Percentiles rank a stretch among this genome's conserved stretches.
These are phyloP conservation scores for Cheilosia variabilis DNA, from an alignment of 2,888 invertebrate species.

Conservation along the genomic window DNA sequence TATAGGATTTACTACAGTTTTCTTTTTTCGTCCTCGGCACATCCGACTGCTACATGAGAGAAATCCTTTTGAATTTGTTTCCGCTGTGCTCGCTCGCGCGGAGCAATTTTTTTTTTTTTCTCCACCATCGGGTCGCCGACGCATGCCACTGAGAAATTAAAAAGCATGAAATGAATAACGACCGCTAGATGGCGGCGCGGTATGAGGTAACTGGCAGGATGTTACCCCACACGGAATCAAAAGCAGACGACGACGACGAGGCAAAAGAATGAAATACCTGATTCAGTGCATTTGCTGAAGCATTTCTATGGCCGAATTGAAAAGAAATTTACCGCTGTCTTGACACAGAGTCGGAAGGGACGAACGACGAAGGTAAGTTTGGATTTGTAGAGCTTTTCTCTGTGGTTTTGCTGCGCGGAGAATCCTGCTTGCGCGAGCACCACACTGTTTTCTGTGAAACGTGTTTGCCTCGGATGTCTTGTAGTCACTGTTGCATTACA, in stretches of 20 bases:
- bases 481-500: constrained; percentile 41
- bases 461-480: constrained; percentile 44
- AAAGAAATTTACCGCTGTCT: constrained; percentile 66
- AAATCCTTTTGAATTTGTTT: constrained; percentile 60
- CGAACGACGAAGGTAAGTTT: constrained; percentile 11
- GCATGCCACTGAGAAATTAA: constrained; percentile 73
- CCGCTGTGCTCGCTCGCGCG: constrained; percentile 65
- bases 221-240: constrained; percentile 52
- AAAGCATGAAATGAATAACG: constrained; percentile 74
- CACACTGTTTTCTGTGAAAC: constrained; percentile 44
- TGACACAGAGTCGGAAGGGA: constrained; percentile 1
- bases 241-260: constrained; percentile 13
- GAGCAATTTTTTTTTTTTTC: constrained; percentile 49
- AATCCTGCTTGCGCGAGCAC: constrained; percentile 51
- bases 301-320: constrained; percentile 68
- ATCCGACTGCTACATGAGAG: constrained; percentile 31
- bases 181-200: constrained; percentile 24
- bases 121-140: constrained; percentile 62
- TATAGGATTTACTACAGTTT: not conserved
- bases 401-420: not conserved
- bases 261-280: constrained; percentile 33
- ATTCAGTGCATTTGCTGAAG: constrained; percentile 68
- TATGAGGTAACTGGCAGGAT: constrained; percentile 1
- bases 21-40: not conserved
- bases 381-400: constrained; percentile 32